Evolutionary conservation across 2,113 vertebrate species (phyloP).

Genomic region (Corythaeola cristata): DNA sequence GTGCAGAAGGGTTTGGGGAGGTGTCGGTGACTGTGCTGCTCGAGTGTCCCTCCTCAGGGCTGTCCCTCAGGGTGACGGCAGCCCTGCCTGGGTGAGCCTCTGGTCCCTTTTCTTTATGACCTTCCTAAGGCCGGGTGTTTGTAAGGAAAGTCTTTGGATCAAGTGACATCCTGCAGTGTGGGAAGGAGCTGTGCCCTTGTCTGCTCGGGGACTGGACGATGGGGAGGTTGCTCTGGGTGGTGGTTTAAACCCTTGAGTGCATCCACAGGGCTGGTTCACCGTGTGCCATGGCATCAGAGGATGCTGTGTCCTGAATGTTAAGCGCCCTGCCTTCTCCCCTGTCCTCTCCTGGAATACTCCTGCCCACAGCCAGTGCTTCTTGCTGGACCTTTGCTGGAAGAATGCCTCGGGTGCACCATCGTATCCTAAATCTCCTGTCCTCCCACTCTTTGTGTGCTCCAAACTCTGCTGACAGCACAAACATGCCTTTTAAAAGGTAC

Average conservation of each 20-base stretch:
- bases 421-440: not conserved
- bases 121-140: not conserved
- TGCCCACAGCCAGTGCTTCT: not conserved
- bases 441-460: not conserved
- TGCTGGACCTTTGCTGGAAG: not conserved
- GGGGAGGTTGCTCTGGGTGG: not conserved
- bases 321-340: not conserved
- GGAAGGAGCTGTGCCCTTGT: not conserved
- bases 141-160: not conserved
- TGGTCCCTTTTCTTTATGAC: not conserved
- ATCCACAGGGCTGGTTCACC: not conserved
- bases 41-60: not conserved
- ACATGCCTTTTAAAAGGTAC: not conserved
- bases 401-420: accelerated
- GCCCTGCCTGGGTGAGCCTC: not conserved
- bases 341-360: not conserved
- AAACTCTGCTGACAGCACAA: not conserved
- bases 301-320: not conserved
- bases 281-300: accelerated
- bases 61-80: not conserved
- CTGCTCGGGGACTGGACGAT: not conserved
- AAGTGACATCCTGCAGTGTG: not conserved
- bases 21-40: not conserved
- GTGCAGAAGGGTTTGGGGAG: not conserved
- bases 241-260: not conserved